A percentile compares a stretch with the other conserved stretches of the same genome.
phyloP scores from a whole-genome alignment of 2,113 vertebrate genomes.

The Platanista minor region DNA sequence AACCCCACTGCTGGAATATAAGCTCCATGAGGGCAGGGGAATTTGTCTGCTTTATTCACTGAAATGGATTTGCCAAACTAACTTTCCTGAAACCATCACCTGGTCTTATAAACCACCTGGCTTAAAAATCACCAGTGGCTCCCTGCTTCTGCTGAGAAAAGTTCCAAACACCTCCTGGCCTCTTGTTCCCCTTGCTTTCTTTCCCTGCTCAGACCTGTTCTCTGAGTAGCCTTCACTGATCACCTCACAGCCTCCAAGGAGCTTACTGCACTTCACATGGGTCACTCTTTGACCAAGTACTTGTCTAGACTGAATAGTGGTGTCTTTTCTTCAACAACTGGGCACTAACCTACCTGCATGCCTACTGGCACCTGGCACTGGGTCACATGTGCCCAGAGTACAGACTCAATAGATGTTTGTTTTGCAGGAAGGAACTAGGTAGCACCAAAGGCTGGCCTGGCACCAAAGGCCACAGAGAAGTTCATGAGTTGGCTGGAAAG shows the following conservation, averaged over 20 bases:
- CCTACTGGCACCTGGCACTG: not conserved
- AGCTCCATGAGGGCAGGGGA: not conserved
- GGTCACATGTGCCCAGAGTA: not conserved
- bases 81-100: not conserved
- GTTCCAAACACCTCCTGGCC: not conserved
- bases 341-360: not conserved
- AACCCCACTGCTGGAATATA: not conserved
- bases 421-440: not conserved
- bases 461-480: not conserved
- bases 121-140: not conserved
- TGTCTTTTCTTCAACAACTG: not conserved
- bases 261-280: not conserved
- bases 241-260: not conserved
- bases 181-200: not conserved
- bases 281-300: not conserved
- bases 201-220: not conserved
- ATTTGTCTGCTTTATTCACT: not conserved
- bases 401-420: not conserved
- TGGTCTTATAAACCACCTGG: not conserved
- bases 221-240: not conserved
- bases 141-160: not conserved
- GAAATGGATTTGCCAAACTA: not conserved
- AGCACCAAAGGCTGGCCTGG: not conserved
- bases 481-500: not conserved
- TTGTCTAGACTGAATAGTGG: not conserved